Evolutionary conservation across 1,140 invertebrate genomes (phyloP), one percentile per base, ranked within the genome.

Genomic region (Campodea augens): DNA sequence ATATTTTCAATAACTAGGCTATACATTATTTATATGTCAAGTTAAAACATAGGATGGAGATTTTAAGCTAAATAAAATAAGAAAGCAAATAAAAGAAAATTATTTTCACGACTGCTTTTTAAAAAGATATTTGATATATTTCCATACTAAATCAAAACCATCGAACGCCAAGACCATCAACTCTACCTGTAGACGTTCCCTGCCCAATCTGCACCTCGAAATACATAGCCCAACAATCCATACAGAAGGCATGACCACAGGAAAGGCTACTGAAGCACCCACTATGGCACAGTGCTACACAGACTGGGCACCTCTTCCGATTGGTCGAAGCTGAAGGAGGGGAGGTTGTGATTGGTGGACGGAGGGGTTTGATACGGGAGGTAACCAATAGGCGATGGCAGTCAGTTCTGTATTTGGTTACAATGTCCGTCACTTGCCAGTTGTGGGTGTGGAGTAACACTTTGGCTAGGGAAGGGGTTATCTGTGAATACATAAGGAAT

Each of bases 201-300:
- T 88, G 83, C 61, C 73, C 77, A 54, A 98, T 88, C 73, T 96
- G 90, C 52, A 89, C 78, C 72, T 93, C 87, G 66, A 96, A 93
- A 69, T 92, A 86, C 66, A 76, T 84, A 49, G 77, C 76, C 92
- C 92, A 96, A 62, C 92, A 97, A 47, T 89, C 81, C 61, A 81
- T 83, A 61, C 92, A 97, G 65, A 93, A 97, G 29, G 73, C 73
- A 64, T 98, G 91, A 12, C 81, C 78, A 69, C 92, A 98, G 7
- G 78, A 74, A 36, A 96, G 66, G 46, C 74, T 74, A 59, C 74
- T 75, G 60, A 87, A 86, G 55, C 75, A 76, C 23, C 74, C 72
- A 5, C 57, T 49, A 5, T 67, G 47, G 52, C 62, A 61, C 45
- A 61, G 51, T 23, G 59, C 59, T 18, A 74, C 61, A 59, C 80